phyloP scores from a whole-genome alignment of 1,140 invertebrate genomes.

The Eurytemora carolleeae region DNA sequence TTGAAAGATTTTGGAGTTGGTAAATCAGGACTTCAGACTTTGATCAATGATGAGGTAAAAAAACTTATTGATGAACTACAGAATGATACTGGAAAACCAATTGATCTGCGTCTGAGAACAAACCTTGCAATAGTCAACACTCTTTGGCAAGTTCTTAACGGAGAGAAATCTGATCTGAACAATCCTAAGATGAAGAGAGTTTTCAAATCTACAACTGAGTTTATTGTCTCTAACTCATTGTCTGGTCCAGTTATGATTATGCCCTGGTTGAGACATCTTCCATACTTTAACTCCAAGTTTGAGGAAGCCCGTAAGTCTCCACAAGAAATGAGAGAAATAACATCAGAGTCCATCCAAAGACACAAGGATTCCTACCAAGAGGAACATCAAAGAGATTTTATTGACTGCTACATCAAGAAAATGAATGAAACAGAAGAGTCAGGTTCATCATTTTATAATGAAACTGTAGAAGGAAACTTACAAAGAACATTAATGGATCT shows the following conservation, averaged over 20 bases:
- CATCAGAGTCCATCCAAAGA: not conserved
- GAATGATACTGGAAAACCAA: not conserved
- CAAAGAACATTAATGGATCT: conserved; percentile 5
- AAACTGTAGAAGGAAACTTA: not conserved
- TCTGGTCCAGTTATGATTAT: conserved; percentile 6
- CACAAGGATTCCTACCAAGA: not conserved
- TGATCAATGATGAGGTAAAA: conserved; percentile 1
- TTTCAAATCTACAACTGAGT: not conserved
- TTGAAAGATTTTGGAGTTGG: conserved; percentile 10
- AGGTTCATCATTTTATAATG: not conserved
- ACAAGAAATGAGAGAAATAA: not conserved
- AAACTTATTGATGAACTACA: not conserved
- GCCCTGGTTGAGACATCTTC: conserved; percentile 8
- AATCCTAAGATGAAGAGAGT: not conserved
- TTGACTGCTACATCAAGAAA: conserved; percentile 5
- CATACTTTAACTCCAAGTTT: not conserved
- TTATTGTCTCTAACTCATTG: not conserved
- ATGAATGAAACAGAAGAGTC: not conserved
- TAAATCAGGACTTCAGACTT: not conserved
- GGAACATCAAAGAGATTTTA: conserved; percentile 1
- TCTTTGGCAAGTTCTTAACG: conserved; percentile 4
- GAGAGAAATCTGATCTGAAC: conserved; percentile 1
- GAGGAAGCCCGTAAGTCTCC: not conserved
- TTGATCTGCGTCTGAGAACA: not conserved
- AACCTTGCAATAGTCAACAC: conserved; percentile 8